phyloP scores from a whole-genome alignment of 2,888 invertebrate species.

The Orchestes rusci region DNA sequence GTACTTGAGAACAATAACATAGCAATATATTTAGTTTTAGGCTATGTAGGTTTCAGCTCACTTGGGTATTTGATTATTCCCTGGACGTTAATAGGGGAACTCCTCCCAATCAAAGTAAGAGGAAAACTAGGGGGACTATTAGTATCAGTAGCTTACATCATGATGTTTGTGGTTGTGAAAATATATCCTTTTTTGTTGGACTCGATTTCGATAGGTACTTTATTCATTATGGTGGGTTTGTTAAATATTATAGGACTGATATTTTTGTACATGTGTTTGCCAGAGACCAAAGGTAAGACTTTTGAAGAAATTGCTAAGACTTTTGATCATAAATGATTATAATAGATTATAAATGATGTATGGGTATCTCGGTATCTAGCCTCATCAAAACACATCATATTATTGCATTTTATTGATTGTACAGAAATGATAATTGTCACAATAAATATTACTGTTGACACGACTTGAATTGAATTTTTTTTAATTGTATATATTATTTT shows the following conservation, averaged over 20 bases:
- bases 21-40: conserved; percentile 44
- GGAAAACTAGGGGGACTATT: conserved; percentile 49
- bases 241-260: conserved; percentile 43
- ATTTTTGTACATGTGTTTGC: conserved; percentile 48
- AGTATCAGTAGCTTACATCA: conserved; percentile 47
- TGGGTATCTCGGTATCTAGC: no score
- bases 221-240: conserved; percentile 47
- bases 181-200: conserved; percentile 46
- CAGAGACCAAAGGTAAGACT: conserved; percentile 52
- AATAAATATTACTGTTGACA: no score
- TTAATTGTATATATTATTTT: no score
- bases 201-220: conserved; percentile 40
- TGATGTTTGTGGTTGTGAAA: conserved; percentile 51
- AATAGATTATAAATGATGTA: no score
- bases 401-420: no score
- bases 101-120: conserved; percentile 48
- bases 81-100: conserved; percentile 52
- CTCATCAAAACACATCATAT: no score
- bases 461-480: no score
- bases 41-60: conserved; percentile 49
- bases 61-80: conserved; percentile 52
- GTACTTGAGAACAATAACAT: conserved; percentile 35
- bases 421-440: no score
- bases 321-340: conserved; percentile 38
- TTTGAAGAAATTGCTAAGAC: conserved; percentile 49